Evolutionary conservation across 1,140 invertebrate genomes (phyloP).

Genomic region (Tetramorium parvispinum): DNA sequence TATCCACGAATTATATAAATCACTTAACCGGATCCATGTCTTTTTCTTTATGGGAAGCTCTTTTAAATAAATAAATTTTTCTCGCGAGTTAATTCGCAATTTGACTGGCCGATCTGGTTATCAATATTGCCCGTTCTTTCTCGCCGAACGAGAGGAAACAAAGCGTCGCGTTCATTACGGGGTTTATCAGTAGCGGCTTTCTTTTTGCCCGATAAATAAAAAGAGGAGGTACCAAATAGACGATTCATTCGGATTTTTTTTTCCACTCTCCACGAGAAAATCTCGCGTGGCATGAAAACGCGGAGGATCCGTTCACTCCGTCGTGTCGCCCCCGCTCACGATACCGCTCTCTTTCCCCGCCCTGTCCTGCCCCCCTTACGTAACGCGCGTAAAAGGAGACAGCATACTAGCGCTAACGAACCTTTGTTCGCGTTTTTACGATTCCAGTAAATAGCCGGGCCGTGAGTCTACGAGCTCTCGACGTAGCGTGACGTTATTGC

Average conservation of each 20-base stretch:
- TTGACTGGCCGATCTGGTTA: background rate
- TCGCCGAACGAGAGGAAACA: background rate
- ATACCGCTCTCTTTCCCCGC: background rate
- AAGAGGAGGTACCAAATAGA: background rate
- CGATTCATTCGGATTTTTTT: background rate
- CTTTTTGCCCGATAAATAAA: background rate
- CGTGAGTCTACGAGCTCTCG: constrained; percentile 21
- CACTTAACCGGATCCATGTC: background rate
- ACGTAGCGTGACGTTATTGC: constrained; percentile 34
- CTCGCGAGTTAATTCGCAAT: background rate
- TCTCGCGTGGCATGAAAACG: constrained; percentile 23
- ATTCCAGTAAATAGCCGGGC: constrained; percentile 37
- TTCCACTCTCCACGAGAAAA: background rate
- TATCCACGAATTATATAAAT: background rate
- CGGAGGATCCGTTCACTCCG: background rate
- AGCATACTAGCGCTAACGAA: constrained; percentile 25
- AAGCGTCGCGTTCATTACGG: background rate
- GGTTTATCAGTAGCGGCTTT: constrained; percentile 3
- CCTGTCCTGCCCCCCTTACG: background rate
- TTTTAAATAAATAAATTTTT: background rate
- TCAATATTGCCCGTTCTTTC: background rate
- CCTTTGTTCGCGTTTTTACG: constrained; percentile 57
- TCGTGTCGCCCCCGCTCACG: background rate
- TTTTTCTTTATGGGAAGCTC: background rate
- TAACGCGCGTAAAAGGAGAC: constrained; percentile 27